Conservation (phyloP, 2,797 vertebrate species). For the Neosalanx taihuensis region DNA sequence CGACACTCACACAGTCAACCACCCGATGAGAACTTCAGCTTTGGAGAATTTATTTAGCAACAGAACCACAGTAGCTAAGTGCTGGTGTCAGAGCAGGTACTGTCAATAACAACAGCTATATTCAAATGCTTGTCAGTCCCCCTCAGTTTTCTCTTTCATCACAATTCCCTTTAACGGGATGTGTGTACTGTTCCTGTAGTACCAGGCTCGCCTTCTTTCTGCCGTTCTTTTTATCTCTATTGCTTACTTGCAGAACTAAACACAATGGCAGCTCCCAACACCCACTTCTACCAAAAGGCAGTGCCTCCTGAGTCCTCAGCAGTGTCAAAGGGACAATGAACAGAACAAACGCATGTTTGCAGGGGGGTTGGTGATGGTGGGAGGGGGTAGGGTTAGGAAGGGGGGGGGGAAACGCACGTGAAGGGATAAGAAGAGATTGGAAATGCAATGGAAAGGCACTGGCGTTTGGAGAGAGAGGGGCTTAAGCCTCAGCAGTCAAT, state of each 20-base stretch:
- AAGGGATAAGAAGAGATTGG: slow-evolving; percentile 21
- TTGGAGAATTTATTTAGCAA: slow-evolving; percentile 67
- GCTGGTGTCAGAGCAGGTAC: slow-evolving; percentile 48
- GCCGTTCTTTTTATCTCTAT: slow-evolving; percentile 58
- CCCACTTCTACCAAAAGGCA: slow-evolving; percentile 67
- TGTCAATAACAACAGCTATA: slow-evolving; percentile 55
- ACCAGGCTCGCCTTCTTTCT: slow-evolving; percentile 54
- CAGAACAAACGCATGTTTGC: slow-evolving; percentile 42
- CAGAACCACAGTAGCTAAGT: slow-evolving; percentile 57
- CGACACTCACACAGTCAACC: slow-evolving; percentile 46
- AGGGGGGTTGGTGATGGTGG: slow-evolving; percentile 37
- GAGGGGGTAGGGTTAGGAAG: slow-evolving; percentile 39
- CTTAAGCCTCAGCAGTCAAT: slow-evolving; percentile 74
- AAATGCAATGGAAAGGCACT: slow-evolving; percentile 68
- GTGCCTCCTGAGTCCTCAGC: slow-evolving; percentile 61
- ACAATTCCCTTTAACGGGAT: slow-evolving; percentile 57
- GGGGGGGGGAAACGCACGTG: slow-evolving; percentile 14
- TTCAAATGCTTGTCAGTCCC: slow-evolving; percentile 64
- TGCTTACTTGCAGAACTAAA: slow-evolving; percentile 60
- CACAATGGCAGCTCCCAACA: slow-evolving; percentile 71
- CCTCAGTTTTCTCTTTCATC: slow-evolving; percentile 60
- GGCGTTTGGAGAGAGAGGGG: slow-evolving; percentile 66
- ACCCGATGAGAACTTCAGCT: slow-evolving; percentile 63
- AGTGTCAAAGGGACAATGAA: slow-evolving; percentile 59
- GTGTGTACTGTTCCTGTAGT: slow-evolving; percentile 59